Evolutionary conservation across 1,140 invertebrate genomes (phyloP), one percentile per base, ranked within the genome.

Genomic region (Ooceraea biroi): DNA sequence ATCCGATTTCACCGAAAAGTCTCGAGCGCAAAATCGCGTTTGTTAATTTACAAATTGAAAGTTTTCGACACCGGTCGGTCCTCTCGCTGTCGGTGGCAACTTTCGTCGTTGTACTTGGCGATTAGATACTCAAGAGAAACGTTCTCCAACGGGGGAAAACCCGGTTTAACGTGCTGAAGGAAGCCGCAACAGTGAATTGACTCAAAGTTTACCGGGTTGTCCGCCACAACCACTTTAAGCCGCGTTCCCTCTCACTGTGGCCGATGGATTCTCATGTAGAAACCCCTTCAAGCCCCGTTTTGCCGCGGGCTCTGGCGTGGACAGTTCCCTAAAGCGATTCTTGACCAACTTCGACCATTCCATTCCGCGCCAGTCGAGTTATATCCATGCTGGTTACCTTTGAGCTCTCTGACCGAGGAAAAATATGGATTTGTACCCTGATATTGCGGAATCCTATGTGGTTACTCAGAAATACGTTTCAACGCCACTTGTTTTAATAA

Each of bases 211-310:
- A 71, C 72, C 69, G 66, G 66, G 74, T 77, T 86, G 82, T 71
- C 83, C 66, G 50, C 66, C 65, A 66, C 73, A 80, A 86, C 73
- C 85, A 78, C 85, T 84, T 86, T 72, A 66, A 82, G 84, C 69
- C 36, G 58, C 77, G 61, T 82, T 57, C 78, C 74, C 78, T 74
- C 44, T 25, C 66, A 73, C 68, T 65, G 78, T 72, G 27, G 3
- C 30, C 68, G 78, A 80, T 71, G 50, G 76, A 71, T 80, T n/a
- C 78, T 74, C 78, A 44, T 73, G 69, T 74, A 82, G 36, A 74
- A 74, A 55, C 78, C n/a, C n/a, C 78, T 82, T 82, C 69, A 74
- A 82, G 61, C 71, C 52, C 78, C 57, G 69, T 73, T 74, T 60
- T 50, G 68, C 78, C 68, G 72, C 71, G 36, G 60, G 71, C 57